phyloP scores from a whole-genome alignment of 2,113 vertebrate species.

The Drymodes brunneopygia region DNA sequence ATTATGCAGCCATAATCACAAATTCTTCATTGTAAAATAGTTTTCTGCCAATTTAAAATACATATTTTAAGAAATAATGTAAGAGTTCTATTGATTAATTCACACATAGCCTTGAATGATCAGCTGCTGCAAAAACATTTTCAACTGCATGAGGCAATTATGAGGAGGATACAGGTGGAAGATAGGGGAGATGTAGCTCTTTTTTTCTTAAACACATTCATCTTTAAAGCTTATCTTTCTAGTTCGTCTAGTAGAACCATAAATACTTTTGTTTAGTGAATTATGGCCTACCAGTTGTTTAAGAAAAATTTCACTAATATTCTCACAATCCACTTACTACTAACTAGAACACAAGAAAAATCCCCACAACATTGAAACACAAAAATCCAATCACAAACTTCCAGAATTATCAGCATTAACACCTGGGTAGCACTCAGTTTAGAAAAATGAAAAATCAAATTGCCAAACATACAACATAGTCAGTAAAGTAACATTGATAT shows the following conservation, averaged over 20 bases:
- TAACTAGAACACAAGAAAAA: background rate
- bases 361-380: fast-evolving
- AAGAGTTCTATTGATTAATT: background rate
- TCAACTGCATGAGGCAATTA: background rate
- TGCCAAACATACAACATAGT: background rate
- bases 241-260: background rate
- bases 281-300: background rate
- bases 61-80: background rate
- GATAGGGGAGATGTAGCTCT: background rate
- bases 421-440: background rate
- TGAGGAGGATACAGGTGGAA: background rate
- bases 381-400: background rate
- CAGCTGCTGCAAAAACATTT: background rate
- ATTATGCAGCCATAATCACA: background rate
- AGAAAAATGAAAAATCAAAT: background rate
- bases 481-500: background rate
- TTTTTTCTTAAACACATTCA: background rate
- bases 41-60: background rate
- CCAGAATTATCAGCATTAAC: background rate
- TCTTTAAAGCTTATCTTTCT: background rate
- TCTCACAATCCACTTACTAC: background rate
- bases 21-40: background rate
- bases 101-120: background rate
- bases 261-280: background rate
- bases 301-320: background rate